Percentiles rank a stretch among this genome's conserved stretches.
phyloP scores from a whole-genome alignment of 1,140 invertebrate genomes.

The Stenopsyche tienmushanensis region DNA sequence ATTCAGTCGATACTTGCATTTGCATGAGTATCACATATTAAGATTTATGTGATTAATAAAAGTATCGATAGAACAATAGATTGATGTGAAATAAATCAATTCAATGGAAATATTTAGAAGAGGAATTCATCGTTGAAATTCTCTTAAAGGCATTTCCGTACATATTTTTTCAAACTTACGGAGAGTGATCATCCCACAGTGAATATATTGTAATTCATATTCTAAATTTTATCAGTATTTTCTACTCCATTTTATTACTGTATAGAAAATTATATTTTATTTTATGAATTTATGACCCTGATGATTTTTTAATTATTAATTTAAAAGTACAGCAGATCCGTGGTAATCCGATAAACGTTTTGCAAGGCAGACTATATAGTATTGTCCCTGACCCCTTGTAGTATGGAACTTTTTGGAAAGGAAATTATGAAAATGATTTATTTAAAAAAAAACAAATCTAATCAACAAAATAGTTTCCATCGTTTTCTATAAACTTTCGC shows the following conservation, averaged over 20 bases:
- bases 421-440: no score
- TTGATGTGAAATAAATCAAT: not conserved
- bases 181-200: not conserved
- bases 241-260: conserved; percentile 8
- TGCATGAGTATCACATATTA: no score
- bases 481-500: no score
- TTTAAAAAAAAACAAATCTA: no score
- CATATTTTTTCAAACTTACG: conserved; percentile 16
- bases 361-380: no score
- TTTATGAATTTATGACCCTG: not conserved
- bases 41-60: not conserved
- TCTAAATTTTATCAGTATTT: conserved; percentile 6
- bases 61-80: not conserved
- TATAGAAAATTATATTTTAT: conserved; percentile 11
- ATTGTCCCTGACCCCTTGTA: no score
- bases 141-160: conserved; percentile 44
- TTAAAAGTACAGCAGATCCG: no score
- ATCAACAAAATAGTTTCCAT: no score
- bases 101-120: conserved; percentile 35
- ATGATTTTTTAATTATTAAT: conserved; percentile 43
- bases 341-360: no score
- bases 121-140: conserved; percentile 30
- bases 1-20: no score
- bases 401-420: no score
- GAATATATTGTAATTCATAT: not conserved